A percentile compares a stretch with the other conserved stretches of the same genome.
These are phyloP conservation scores for Amblyornis subalaris DNA, from an alignment of 2,113 vertebrate species.

Conservation along the genomic window DNA sequence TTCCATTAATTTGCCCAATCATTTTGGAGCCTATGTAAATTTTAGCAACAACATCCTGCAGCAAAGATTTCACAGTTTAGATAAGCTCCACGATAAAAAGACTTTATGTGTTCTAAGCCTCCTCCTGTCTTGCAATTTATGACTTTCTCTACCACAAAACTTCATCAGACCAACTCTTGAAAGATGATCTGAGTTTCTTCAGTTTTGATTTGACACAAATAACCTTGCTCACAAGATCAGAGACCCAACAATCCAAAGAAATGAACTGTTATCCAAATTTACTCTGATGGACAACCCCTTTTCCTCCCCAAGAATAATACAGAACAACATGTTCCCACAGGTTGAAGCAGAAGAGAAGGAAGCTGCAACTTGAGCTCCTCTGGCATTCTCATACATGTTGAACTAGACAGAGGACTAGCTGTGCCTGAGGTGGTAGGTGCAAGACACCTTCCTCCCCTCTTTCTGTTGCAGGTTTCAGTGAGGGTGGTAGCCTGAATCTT, in stretches of 20 bases:
- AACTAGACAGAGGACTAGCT: slow-evolving; percentile 4
- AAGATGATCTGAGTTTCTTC: background rate
- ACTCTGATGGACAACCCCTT: background rate
- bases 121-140: background rate
- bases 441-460: background rate
- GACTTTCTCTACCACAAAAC: background rate
- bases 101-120: background rate
- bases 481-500: background rate
- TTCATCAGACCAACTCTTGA: background rate
- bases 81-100: background rate
- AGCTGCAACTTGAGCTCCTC: background rate
- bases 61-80: background rate
- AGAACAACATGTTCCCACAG: background rate
- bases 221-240: background rate
- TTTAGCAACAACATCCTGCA: background rate
- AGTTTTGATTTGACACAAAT: background rate
- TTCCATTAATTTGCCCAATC: background rate
- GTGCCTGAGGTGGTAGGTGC: background rate
- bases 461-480: background rate
- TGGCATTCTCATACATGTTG: background rate
- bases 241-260: background rate
- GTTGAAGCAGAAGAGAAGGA: background rate
- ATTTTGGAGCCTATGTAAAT: background rate
- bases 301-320: background rate
- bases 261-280: background rate